Evolutionary conservation across 2,113 vertebrate species (phyloP), one percentile per base, ranked within the genome.

Genomic region (Ifrita kowaldi): DNA sequence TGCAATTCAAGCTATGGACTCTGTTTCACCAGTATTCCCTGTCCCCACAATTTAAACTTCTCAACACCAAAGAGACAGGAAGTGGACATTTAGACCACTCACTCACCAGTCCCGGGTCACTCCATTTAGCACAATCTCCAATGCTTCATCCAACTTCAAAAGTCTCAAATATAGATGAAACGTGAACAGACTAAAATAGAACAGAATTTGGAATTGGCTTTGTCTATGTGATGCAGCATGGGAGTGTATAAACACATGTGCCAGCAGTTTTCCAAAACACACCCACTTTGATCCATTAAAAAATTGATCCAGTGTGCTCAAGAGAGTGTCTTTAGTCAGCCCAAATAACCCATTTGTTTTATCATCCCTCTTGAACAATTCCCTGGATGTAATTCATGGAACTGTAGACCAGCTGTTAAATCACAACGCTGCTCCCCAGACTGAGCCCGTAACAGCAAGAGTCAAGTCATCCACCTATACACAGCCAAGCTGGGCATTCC

Each of bases 241-340:
- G 35, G 28, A 69, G 22, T 3, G 8, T 35, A 65, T 4, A 0
- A 67, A 16, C 1, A 0, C 2, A 3, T 5, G 9, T 63, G n/a
- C 57, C 73, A 91, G n/a, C 63, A 62, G 53, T 39, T 87, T 92
- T 90, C 62, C 17, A 5, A 78, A 87, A 69, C 41, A 62, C 50
- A 41, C 13, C 17, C 32, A 39, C 65, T 62, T 89, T 46, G 57
- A 69, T 77, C 52, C 71, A 85, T 92, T 87, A 84, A 53, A 70
- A 94, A 84, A 91, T 50, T 71, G 70, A 93, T 65, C 42, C 42
- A 47, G 4, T 49, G 39, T 19, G 41, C 64, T 82, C 69, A 49
- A 75, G 56, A 88, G 75, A 87, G 44, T n/a, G 32, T 53, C 56
- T 37, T 71, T 53, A 87, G 78, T 79, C 50, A 91, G 63, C 69